Conservation (phyloP, 1,140 invertebrate species). For the Argopecten irradians region DNA sequence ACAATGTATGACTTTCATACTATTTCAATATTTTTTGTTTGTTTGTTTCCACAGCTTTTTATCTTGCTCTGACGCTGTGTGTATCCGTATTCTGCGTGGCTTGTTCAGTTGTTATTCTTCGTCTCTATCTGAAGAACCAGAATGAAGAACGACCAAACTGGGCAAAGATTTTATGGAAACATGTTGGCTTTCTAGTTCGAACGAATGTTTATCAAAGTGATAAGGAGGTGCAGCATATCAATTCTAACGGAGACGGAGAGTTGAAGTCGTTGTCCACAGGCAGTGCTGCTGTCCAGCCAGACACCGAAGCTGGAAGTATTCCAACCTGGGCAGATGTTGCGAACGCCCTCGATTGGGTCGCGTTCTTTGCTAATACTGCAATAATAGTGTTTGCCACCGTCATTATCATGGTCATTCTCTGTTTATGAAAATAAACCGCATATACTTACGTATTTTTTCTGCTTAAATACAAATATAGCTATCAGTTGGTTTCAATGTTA, state of each 20-base stretch:
- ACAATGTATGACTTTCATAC: no score
- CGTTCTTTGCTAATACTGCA: not conserved
- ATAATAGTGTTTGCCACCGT: not conserved
- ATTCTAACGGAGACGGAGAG: not conserved
- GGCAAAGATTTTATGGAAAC: not conserved
- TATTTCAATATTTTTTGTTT: no score
- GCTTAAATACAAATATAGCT: no score
- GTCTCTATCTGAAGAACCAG: not conserved
- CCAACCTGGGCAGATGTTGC: not conserved
- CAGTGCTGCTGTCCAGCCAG: not conserved
- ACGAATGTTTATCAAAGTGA: not conserved
- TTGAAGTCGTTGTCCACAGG: not conserved
- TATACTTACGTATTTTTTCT: not conserved
- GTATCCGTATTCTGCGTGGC: not conserved
- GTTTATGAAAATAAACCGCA: not conserved
- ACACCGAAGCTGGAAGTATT: not conserved
- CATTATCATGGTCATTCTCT: not conserved
- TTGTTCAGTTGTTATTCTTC: not conserved
- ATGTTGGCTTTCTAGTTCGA: not conserved
- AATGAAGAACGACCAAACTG: not conserved
- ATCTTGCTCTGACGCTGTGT: not conserved
- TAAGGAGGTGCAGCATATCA: not conserved
- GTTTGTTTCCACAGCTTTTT: not conserved
- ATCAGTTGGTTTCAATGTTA: no score
- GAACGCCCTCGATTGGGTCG: not conserved